Evolutionary conservation across 2,888 invertebrate genomes (phyloP), one percentile per base, ranked within the genome.

Genomic region (Sepiola atlantica): DNA sequence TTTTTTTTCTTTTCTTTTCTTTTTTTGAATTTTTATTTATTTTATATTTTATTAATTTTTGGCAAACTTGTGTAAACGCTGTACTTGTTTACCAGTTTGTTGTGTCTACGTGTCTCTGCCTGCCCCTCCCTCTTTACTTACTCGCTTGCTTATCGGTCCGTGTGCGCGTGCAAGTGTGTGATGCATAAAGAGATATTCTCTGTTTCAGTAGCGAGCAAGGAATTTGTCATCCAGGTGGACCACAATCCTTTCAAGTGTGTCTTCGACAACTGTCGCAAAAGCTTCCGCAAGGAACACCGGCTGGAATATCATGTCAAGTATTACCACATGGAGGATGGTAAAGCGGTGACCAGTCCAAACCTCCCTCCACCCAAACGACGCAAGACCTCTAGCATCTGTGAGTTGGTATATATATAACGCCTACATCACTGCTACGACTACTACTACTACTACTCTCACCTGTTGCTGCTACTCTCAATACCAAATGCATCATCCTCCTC

Each of bases 221-320:
- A 96, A 12, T 97, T 97, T 95, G 95, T 96, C 24, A 96, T 97
- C 35, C 97, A 97, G 94, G 96, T 96, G 32, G 97, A 97, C 95
- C 97, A 97, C 95, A 97, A 97, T 95, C 97, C 96, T 35, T 97
- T 96, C 96, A 97, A 97, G 95, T 97, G 97, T 95, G 95, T 96
- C 18, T 96, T 96, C 94, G 96, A 96, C 95, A 98, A 98, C 1
- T 99, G 99, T 97, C 98, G 98, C 94, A 99, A 99, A 97, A 98
- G 98, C 96, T 99, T 99, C 97, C 98, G 99, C 14, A 99, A 99
- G 97, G 99, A 99, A 97, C 99, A 98, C 95, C 98, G 99, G 94
- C 97, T 99, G 20, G 98, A 98, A 95, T 99, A 99, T 98, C 99
- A 99, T 97, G 98, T 99, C 91, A 99, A 99, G 96, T 99, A 99